Evolutionary conservation across 2,888 invertebrate species (phyloP).

Genomic region (Ctenicera cuprea): DNA sequence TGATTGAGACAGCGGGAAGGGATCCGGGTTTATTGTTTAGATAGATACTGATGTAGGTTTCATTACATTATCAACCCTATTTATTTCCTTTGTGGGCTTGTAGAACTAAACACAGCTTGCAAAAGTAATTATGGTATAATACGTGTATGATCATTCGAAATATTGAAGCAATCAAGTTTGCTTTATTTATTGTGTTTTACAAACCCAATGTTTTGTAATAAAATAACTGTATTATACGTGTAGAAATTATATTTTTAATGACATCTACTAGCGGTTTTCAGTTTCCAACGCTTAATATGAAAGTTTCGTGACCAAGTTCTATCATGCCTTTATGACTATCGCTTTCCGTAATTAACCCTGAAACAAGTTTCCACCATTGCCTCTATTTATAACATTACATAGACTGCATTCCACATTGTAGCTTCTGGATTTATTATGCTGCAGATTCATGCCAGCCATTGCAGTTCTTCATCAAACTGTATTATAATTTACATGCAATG

Average conservation of each 20-base stretch:
- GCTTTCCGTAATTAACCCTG: conserved; percentile 40
- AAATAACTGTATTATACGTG: no score
- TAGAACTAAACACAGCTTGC: no score
- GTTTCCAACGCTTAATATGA: conserved; percentile 34
- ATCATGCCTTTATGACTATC: conserved; percentile 42
- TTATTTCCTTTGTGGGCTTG: no score
- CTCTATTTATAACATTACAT: conserved; percentile 24
- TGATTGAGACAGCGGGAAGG: no score
- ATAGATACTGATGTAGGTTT: no score
- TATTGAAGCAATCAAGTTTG: no score
- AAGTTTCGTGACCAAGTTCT: conserved; percentile 37
- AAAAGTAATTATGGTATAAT: no score
- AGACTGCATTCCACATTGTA: conserved; percentile 32
- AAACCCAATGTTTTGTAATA: no score
- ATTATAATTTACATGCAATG: background rate
- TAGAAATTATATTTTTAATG: background rate
- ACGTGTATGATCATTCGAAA: no score
- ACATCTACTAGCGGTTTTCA: background rate
- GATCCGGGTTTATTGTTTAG: no score
- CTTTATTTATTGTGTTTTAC: no score
- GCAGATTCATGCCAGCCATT: conserved; percentile 2
- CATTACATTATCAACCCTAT: no score
- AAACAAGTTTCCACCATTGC: conserved; percentile 30
- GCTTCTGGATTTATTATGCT: conserved; percentile 20
- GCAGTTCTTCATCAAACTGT: conserved; percentile 23